Evolutionary conservation across 2,888 invertebrate genomes (phyloP).

Genomic region (Apamea sordens): DNA sequence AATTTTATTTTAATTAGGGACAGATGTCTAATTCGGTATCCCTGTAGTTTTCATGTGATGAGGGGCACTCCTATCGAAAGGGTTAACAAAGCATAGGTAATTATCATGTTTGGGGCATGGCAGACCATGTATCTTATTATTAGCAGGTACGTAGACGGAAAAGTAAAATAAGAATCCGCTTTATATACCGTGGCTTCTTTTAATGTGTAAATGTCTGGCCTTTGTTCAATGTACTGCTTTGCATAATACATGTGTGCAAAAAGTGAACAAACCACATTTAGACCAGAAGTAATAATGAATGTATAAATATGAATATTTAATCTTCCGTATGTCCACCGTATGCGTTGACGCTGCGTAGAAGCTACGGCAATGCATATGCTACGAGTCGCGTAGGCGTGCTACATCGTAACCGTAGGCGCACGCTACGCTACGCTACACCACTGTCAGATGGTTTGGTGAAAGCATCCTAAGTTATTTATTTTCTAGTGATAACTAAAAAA

Average conservation of each 20-base stretch:
- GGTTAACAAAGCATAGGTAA: not conserved
- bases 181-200: not conserved
- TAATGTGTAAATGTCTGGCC: not conserved
- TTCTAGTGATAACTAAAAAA: not conserved
- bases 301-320: not conserved
- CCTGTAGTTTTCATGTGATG: not conserved
- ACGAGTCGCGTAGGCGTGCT: conserved; percentile 4
- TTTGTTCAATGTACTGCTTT: not conserved
- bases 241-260: not conserved
- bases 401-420: not conserved
- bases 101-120: not conserved
- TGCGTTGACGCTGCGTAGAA: not conserved
- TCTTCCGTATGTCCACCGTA: not conserved
- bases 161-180: not conserved
- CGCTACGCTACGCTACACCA: not conserved
- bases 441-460: not conserved
- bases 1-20: not conserved
- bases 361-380: not conserved
- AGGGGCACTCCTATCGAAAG: not conserved
- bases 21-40: not conserved
- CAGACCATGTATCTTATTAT: not conserved
- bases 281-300: not conserved
- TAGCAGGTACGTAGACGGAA: not conserved
- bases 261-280: not conserved
- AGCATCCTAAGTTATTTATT: not conserved